Evolutionary conservation across 2,113 vertebrate species (phyloP).

Genomic region (Bufo bufo): DNA sequence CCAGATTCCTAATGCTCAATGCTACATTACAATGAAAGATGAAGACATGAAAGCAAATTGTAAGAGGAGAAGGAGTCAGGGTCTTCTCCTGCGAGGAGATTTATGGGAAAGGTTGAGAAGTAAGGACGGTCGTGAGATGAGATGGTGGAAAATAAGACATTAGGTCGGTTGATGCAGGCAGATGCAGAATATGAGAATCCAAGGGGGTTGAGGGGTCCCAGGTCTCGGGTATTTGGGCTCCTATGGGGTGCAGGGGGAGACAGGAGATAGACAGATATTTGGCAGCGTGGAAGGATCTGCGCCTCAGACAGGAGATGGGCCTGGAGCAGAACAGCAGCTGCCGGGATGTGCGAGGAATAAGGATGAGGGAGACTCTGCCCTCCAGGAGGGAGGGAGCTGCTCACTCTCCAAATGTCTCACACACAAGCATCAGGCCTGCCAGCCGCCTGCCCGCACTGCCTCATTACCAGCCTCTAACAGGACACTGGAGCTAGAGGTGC

Average conservation of each 20-base stretch:
- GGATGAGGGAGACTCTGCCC: slow-evolving; percentile 47
- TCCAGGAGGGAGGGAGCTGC: slow-evolving; percentile 50
- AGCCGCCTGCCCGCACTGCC: slow-evolving; percentile 5
- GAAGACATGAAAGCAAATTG: slow-evolving; percentile 22
- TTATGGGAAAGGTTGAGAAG: not conserved
- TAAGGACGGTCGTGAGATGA: not conserved
- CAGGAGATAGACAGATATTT: slow-evolving; percentile 41
- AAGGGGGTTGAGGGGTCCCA: no score
- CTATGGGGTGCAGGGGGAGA: not conserved
- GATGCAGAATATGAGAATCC: not conserved
- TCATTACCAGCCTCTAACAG: slow-evolving; percentile 25
- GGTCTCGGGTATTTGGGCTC: not conserved
- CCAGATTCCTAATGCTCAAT: not conserved
- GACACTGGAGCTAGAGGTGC: not conserved
- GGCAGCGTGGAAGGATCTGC: slow-evolving; percentile 24
- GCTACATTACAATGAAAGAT: slow-evolving; percentile 12
- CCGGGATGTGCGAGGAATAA: slow-evolving; percentile 49
- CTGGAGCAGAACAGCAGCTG: slow-evolving; percentile 35
- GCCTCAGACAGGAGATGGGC: slow-evolving; percentile 48
- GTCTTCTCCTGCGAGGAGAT: not conserved
- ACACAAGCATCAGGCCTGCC: not conserved
- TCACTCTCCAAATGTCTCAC: slow-evolving; percentile 49
- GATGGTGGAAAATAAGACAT: not conserved
- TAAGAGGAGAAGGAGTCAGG: not conserved
- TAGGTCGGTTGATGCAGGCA: not conserved